A percentile compares a stretch with the other conserved stretches of the same genome.
Evolutionary conservation across 2,888 invertebrate species (phyloP).

Genomic region (Rhingia rostrata): DNA sequence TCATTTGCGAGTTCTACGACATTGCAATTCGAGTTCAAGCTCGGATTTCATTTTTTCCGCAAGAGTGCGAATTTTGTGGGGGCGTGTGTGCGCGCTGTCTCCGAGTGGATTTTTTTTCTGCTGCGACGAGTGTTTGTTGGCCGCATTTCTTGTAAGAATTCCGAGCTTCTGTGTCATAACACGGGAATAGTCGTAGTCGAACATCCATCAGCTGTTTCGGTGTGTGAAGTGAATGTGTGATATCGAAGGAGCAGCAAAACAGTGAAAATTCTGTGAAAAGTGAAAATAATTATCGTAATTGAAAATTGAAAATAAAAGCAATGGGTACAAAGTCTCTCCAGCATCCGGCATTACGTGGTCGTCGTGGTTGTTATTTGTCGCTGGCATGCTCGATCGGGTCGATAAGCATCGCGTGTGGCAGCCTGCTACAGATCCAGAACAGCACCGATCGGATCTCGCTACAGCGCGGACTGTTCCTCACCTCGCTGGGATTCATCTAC

Average conservation of each 20-base stretch:
- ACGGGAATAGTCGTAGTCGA: conserved; percentile 13
- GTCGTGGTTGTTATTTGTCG: conserved; percentile 80
- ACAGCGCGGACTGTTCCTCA: conserved; percentile 86
- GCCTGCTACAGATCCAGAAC: conserved; percentile 81
- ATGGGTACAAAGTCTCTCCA: conserved; percentile 74
- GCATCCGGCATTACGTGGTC: conserved; percentile 76
- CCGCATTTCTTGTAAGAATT: conserved; percentile 39
- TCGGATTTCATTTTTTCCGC: conserved; percentile 18
- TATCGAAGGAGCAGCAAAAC: background rate
- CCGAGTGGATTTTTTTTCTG: background rate
- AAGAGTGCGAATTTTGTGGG: conserved; percentile 44
- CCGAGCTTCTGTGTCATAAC: conserved; percentile 45
- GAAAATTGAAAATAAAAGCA: conserved; percentile 6
- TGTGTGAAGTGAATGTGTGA: conserved; percentile 5
- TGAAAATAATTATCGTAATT: conserved; percentile 14
- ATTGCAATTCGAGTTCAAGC: conserved; percentile 16
- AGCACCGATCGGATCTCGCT: conserved; percentile 85
- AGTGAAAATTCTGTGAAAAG: conserved; percentile 29
- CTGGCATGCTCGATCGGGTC: conserved; percentile 82
- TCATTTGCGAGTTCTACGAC: conserved; percentile 11
- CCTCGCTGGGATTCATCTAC: conserved; percentile 87
- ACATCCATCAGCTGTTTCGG: conserved; percentile 27
- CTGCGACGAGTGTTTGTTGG: conserved; percentile 1
- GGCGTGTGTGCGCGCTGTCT: conserved; percentile 52
- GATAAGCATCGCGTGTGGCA: conserved; percentile 82